Base-by-base conservation (phyloP, 2,797 vertebrate species). In the Tenualosa ilisha region DNA sequence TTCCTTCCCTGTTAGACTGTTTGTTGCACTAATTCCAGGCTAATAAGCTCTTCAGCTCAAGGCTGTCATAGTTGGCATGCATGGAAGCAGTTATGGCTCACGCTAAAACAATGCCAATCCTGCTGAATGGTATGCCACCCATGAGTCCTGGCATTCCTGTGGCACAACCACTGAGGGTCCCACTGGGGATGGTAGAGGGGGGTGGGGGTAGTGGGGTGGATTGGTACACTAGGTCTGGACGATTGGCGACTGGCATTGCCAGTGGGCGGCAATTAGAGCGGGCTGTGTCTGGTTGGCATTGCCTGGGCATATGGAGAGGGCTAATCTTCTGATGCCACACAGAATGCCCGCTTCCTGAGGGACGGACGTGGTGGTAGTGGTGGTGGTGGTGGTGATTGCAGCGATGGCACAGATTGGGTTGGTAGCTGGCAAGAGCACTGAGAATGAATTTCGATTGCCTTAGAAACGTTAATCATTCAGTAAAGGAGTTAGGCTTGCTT, bases 301-400 rank as follows among this genome's bases (percentile, higher is more conserved):
- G 81, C 31, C 3, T 3, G 83, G 86, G 85, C 89, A 91, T 91
- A 90, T 89, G 89, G 83, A 89, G 68, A 85, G 81, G 84, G 89
- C 83, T 92, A 89, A 90, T 91, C 88, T 87, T 83, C 88, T 84
- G 82, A 61, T 83, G 86, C 81, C 22, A 85, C 89, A 89, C 89
- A 89, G 63, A 54, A 85, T 85, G 53, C 63, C 53, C 12, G 54
- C 83, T 54, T 89, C 82, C 87, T 86, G 65, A 72, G 65, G 31
- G 65, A 68, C 2, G 13, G 26, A 37, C 13, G 65, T 9, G 11
- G 26, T 11, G 24, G 9, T 63, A 24, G 26, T 40, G 31, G 65
- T 11, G 1, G 13, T 0, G 13, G 9, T 63, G 61, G 26, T 40
- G 31, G 65, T 11, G 1, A 4, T 0, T 5, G 3, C 37, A 31